These are phyloP conservation scores for Anadara kagoshimensis DNA, from an alignment of 1,140 invertebrate species.

Conservation along the genomic window DNA sequence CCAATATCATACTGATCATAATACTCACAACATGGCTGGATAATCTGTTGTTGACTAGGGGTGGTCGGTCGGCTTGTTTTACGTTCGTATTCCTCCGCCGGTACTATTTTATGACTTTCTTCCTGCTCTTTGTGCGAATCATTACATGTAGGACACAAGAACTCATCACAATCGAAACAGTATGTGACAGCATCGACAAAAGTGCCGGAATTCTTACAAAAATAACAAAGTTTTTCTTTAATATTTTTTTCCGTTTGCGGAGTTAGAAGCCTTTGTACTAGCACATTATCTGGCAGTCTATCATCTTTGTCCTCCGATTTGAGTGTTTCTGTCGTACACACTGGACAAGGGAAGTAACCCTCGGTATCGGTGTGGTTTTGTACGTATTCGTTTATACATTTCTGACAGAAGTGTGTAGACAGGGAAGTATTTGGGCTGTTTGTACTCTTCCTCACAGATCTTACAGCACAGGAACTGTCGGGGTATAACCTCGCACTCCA, in stretches of 20 bases:
- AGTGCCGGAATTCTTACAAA: constrained; percentile 54
- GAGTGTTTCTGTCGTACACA: constrained; percentile 55
- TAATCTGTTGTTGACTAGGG: constrained; percentile 24
- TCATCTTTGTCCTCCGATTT: constrained; percentile 19
- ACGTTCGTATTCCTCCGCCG: constrained; percentile 42
- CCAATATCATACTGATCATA: constrained; percentile 66
- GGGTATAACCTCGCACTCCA: constrained; percentile 62
- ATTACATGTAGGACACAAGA: constrained; percentile 51
- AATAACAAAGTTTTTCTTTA: constrained; percentile 42
- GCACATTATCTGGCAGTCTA: constrained; percentile 53
- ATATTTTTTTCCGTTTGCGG: constrained; percentile 34
- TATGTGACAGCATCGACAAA: constrained; percentile 49
- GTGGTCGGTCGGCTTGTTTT: constrained; percentile 22
- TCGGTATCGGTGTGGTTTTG: constrained; percentile 35
- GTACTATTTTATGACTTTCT: constrained; percentile 54
- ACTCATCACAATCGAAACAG: constrained; percentile 62
- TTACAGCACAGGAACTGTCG: constrained; percentile 64
- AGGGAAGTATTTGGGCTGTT: constrained; percentile 86
- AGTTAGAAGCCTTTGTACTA: constrained; percentile 54
- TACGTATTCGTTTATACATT: constrained; percentile 78
- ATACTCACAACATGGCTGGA: constrained; percentile 54
- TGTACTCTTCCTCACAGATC: constrained; percentile 68
- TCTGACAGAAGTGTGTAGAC: constrained; percentile 95
- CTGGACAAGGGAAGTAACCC: constrained; percentile 53
- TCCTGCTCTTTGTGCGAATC: constrained; percentile 38